Conservation (phyloP, 2,113 vertebrate genomes). For the Trematocara macrostoma region DNA sequence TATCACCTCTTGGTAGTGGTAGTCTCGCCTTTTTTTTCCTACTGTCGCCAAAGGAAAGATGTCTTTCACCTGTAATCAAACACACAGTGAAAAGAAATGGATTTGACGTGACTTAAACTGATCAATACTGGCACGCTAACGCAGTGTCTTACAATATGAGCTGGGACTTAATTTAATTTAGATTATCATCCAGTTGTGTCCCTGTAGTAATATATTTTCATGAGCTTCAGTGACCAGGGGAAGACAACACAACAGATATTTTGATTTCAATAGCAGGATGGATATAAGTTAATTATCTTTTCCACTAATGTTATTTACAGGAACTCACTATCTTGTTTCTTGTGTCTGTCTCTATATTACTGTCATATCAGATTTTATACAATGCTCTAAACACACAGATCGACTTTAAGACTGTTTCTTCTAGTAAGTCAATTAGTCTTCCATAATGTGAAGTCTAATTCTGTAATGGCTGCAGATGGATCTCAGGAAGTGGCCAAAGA, state of each 20-base stretch:
- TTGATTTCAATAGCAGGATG: background rate
- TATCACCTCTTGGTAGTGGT: background rate
- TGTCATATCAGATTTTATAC: conserved; percentile 35
- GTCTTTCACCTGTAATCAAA: background rate
- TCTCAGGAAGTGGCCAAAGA: conserved; percentile 35
- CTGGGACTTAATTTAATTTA: conserved; percentile 11
- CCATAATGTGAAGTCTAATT: conserved; percentile 31
- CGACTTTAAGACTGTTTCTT: conserved; percentile 23
- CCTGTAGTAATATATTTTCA: conserved; percentile 18
- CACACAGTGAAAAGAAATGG: background rate
- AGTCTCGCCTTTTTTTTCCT: background rate
- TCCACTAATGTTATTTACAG: conserved; percentile 34
- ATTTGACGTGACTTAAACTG: conserved; percentile 3
- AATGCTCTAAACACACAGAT: background rate
- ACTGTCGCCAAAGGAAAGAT: background rate
- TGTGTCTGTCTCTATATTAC: conserved; percentile 32
- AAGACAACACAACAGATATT: background rate
- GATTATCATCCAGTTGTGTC: background rate
- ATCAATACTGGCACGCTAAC: background rate
- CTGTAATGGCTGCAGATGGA: conserved; percentile 50
- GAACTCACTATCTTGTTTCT: conserved; percentile 28
- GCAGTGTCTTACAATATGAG: background rate
- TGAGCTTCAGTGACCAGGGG: background rate
- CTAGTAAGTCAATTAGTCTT: conserved; percentile 52
- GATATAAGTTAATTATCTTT: background rate